A percentile compares a stretch with the other conserved stretches of the same genome.
Conservation (phyloP, 2,888 invertebrate genomes). For the Euzophera pinguis region DNA sequence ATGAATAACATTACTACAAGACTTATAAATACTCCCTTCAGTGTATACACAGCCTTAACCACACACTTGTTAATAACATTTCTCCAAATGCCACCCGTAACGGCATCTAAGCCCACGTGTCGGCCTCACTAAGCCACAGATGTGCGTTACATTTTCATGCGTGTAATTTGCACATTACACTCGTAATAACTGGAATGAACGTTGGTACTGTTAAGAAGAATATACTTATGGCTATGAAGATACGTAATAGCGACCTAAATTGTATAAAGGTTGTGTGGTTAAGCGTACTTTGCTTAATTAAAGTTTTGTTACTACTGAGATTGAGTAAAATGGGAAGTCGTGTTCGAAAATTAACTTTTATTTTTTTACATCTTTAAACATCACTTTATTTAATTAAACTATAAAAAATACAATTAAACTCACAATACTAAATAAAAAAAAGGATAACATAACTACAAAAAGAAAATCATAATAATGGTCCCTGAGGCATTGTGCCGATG, state of each 20-base stretch:
- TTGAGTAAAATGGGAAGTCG: not conserved
- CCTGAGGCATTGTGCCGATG: no score
- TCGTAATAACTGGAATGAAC: conserved; percentile 16
- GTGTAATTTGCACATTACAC: conserved; percentile 15
- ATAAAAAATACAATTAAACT: no score
- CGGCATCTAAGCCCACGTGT: conserved; percentile 3
- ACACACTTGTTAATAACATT: conserved; percentile 4
- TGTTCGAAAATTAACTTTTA: no score
- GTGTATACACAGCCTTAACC: not conserved
- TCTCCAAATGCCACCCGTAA: not conserved
- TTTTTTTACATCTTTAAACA: no score
- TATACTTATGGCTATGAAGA: not conserved
- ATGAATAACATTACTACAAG: no score
- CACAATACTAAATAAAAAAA: no score
- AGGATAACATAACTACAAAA: no score
- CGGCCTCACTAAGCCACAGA: conserved; percentile 6
- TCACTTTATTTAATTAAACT: no score
- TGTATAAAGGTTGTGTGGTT: not conserved
- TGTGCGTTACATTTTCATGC: conserved; percentile 12
- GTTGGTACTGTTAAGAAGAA: not conserved
- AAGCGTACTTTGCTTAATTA: conserved; percentile 1
- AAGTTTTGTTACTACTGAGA: not conserved
- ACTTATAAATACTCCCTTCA: no score
- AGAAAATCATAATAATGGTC: no score
- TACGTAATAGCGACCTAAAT: not conserved